Evolutionary conservation across 2,797 vertebrate species (phyloP).

Genomic region (Chaunax sp.): DNA sequence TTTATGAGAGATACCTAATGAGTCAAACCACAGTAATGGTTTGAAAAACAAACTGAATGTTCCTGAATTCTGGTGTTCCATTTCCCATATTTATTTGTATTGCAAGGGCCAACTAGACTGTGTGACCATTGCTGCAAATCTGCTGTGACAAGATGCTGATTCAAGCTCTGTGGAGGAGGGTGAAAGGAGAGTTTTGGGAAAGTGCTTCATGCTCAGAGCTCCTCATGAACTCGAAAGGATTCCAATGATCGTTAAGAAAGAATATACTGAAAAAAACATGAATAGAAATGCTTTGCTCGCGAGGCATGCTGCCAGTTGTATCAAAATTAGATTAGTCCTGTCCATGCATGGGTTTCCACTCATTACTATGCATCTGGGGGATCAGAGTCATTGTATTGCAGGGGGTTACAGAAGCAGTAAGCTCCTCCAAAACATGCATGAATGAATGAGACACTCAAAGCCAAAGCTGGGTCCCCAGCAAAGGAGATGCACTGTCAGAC

Average conservation of each 20-base stretch:
- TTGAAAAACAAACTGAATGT: conserved; percentile 65
- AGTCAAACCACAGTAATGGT: conserved; percentile 72
- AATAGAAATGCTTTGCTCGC: conserved; percentile 5
- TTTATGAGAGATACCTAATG: conserved; percentile 69
- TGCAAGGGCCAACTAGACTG: conserved; percentile 43
- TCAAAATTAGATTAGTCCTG: conserved; percentile 56
- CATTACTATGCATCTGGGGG: conserved; percentile 67
- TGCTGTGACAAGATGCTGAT: conserved; percentile 68
- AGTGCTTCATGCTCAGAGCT: conserved; percentile 2
- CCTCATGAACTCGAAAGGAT: conserved; percentile 9
- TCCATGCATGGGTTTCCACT: conserved; percentile 53
- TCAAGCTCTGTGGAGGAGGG: conserved; percentile 35
- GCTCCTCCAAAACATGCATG: conserved; percentile 37
- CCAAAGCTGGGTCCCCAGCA: conserved; percentile 43
- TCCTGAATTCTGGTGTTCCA: conserved; percentile 57
- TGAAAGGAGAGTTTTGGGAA: conserved; percentile 19
- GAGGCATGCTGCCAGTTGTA: conserved; percentile 22
- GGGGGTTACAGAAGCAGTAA: conserved; percentile 49
- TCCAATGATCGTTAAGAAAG: conserved; percentile 33
- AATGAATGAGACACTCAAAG: conserved; percentile 41
- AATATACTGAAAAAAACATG: conserved; percentile 9
- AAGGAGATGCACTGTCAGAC: conserved; percentile 53
- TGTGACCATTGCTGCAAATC: conserved; percentile 52
- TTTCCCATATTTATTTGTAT: conserved; percentile 71
- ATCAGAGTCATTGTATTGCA: conserved; percentile 45